Percentiles rank a stretch among this genome's conserved stretches.
These are phyloP conservation scores for Leptobrachium ailaonicum DNA, from an alignment of 2,113 vertebrate genomes.

Conservation along the genomic window DNA sequence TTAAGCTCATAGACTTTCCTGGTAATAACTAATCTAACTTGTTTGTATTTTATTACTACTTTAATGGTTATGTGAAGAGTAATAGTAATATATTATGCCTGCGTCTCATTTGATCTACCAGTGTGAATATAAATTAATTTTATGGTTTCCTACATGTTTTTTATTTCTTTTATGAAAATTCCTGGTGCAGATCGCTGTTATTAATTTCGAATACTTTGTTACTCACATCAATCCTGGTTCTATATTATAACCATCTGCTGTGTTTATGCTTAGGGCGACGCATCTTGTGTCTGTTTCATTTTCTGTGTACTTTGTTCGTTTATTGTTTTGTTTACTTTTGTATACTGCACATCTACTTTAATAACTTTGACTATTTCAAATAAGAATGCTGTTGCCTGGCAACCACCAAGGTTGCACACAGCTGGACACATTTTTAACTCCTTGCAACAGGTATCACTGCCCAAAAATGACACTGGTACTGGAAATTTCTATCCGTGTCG, in stretches of 20 bases:
- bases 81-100: too few relatives aligned
- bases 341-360: constrained; percentile 16
- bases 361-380: constrained; percentile 21
- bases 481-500: too few relatives aligned
- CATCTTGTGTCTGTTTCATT: constrained; percentile 33
- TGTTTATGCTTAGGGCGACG: constrained; percentile 34
- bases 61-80: too few relatives aligned
- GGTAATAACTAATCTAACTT: too few relatives aligned
- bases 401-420: neutral
- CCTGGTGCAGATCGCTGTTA: constrained; percentile 28
- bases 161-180: constrained; percentile 6
- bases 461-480: too few relatives aligned
- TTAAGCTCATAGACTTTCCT: too few relatives aligned
- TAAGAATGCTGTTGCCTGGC: neutral
- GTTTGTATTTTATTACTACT: too few relatives aligned
- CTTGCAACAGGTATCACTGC: too few relatives aligned
- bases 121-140: constrained; percentile 1
- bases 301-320: constrained; percentile 15
- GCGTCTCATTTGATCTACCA: neutral
- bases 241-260: constrained; percentile 38
- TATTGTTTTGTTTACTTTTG: constrained; percentile 45
- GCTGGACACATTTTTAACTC: neutral
- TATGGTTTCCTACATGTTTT: constrained; percentile 11
- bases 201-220: constrained; percentile 46
- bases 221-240: constrained; percentile 38